Conservation (phyloP, 1,140 invertebrate species). For the Thaumatotibia leucotreta region DNA sequence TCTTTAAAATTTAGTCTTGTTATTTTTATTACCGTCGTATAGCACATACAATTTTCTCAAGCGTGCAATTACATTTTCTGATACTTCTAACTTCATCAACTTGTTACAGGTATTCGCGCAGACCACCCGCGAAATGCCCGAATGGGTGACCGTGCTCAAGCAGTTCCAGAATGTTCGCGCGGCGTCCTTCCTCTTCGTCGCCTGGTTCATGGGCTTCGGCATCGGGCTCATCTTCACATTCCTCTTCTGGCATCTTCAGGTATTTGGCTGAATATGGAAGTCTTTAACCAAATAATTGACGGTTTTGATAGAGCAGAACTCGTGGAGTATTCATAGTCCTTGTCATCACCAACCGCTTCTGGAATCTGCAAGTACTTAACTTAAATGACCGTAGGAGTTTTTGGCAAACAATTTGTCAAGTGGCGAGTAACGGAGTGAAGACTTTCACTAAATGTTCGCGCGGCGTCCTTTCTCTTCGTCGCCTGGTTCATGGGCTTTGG, state of each 20-base stretch:
- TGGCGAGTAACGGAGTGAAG: no score
- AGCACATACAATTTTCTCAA: no score
- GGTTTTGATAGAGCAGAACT: no score
- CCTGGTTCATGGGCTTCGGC: slow-evolving; percentile 99
- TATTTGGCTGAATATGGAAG: neutral
- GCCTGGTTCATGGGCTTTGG: slow-evolving; percentile 99
- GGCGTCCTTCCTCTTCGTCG: slow-evolving; percentile 95
- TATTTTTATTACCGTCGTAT: no score
- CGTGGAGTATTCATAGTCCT: no score
- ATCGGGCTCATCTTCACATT: slow-evolving; percentile 99
- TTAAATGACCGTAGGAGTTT: no score
- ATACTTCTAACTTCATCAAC: no score
- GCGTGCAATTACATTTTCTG: no score
- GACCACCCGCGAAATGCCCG: slow-evolving; percentile 91
- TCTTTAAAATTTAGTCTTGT: no score
- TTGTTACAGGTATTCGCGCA: slow-evolving; percentile 90
- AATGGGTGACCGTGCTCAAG: slow-evolving; percentile 93
- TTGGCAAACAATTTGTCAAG: neutral
- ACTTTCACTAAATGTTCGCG: slow-evolving; percentile 94
- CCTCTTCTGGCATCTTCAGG: slow-evolving; percentile 97
- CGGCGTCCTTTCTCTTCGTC: slow-evolving; percentile 95
- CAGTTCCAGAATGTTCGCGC: slow-evolving; percentile 95
- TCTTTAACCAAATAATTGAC: no score
- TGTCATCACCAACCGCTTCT: no score
- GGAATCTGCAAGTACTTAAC: no score